Percentiles rank a stretch among this genome's conserved stretches.
Conservation (phyloP, 2,797 vertebrate species). For the Intellagama lesueurii region DNA sequence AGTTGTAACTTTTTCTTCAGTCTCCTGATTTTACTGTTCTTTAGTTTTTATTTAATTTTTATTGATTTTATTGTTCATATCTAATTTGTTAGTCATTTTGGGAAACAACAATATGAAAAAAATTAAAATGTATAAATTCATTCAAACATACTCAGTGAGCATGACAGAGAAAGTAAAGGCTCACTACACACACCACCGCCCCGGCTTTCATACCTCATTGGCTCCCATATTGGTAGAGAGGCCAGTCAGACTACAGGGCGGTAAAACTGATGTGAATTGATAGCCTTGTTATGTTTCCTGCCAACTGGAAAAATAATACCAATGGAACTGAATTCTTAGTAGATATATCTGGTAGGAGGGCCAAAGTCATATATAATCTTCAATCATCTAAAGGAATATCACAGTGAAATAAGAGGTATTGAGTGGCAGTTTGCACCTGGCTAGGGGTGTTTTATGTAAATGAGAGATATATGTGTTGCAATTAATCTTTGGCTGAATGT, state of each 20-base stretch:
- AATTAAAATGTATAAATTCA: not conserved
- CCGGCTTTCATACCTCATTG: constrained; percentile 10
- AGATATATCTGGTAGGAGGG: not conserved
- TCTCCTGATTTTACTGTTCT: not conserved
- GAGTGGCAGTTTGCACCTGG: not conserved
- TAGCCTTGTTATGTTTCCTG: not conserved
- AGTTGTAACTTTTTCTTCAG: not conserved
- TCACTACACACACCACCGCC: not conserved
- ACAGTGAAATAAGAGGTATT: not conserved
- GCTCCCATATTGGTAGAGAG: not conserved
- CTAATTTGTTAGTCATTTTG: not conserved
- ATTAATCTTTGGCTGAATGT: not conserved
- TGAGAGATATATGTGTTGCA: not conserved
- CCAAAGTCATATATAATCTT: constrained; percentile 7
- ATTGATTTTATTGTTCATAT: not conserved
- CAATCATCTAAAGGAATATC: not conserved
- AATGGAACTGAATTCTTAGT: not conserved
- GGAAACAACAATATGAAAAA: not conserved
- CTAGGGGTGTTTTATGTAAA: not conserved
- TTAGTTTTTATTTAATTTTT: not conserved
- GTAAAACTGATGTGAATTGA: constrained; percentile 7
- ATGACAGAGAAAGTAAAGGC: not conserved
- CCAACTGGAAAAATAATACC: not conserved
- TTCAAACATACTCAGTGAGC: not conserved
- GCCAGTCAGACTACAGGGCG: not conserved